Base-by-base conservation (phyloP, 1,140 invertebrate genomes). In the Diabrotica undecimpunctata region DNA sequence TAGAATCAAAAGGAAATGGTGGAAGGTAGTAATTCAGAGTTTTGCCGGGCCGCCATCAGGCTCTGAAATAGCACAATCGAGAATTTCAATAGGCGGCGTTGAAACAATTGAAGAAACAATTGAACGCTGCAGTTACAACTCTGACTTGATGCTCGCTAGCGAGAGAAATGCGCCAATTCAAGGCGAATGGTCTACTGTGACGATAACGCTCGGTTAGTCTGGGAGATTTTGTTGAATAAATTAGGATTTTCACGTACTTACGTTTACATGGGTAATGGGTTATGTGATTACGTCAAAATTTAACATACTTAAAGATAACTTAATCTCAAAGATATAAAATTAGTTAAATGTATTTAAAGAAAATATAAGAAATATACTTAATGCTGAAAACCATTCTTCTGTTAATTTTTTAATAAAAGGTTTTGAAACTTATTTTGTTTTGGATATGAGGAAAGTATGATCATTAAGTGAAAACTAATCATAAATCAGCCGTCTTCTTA, bases 11-110 rank as follows among this genome's bases (percentile, higher is more conserved):
- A 62, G 61, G 61, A 62, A 62, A 62, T 41, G 53, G 51, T 62
- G 66, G 63, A 68, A 60, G 66, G 66, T 65, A 68, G 66, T 64
- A 68, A 68, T 68, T 68, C 66, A 61, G 51, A 61, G 55, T 37
- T 57, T 57, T 38, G 55, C 55, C 25, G 53, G 53, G 61, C 60
- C 61, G 66, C 64, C 66, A 66, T 66, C 66, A 65, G 63, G 54
- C 64, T 54, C 59, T 62, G 62, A 53, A 68, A 61, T 68, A 62
- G 57, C 60, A 68, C 66, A 68, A 68, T 68, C 66, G 62, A 59
- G 66, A 56, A 68, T 62, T 68, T 68, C 58, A 65, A 68, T 68
- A 65, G 66, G 62, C 62, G 58, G 58, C 62, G 61, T 54, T 64
- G 66, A 65, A 64, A 65, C 62, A 68, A 65, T 68, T 65, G 66